A percentile compares a stretch with the other conserved stretches of the same genome.
These are phyloP conservation scores for Leptinotarsa tumamoca DNA, from an alignment of 2,888 invertebrate species.

Conservation along the genomic window DNA sequence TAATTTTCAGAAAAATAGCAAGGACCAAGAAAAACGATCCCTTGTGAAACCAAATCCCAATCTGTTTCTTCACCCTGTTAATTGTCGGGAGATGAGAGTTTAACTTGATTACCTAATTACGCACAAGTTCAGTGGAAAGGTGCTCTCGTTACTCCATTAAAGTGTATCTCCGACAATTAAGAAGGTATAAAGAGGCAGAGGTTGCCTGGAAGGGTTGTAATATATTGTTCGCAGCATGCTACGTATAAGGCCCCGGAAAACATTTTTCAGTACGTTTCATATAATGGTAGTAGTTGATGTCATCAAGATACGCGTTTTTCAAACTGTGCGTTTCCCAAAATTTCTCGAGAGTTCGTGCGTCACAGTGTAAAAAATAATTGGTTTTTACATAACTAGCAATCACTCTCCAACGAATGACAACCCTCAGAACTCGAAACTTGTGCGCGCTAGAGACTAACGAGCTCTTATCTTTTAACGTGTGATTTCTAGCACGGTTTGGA, in stretches of 20 bases:
- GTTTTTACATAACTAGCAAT: too few species aligned
- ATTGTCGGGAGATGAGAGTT: conserved; percentile 22
- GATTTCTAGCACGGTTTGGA: too few species aligned
- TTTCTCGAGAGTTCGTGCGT: too few species aligned
- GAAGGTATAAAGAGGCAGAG: conserved; percentile 23
- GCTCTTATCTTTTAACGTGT: too few species aligned
- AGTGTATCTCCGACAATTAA: conserved; percentile 36
- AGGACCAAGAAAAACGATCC: conserved; percentile 6
- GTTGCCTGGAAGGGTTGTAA: conserved; percentile 20
- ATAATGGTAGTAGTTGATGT: background rate
- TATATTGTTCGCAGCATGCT: conserved; percentile 1
- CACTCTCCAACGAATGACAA: too few species aligned
- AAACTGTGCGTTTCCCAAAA: too few species aligned
- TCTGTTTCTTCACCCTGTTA: conserved; percentile 23
- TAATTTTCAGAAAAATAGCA: background rate
- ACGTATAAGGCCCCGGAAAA: background rate
- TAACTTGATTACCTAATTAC: conserved; percentile 25
- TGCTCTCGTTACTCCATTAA: conserved; percentile 28
- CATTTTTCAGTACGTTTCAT: too few species aligned
- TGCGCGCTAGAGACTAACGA: too few species aligned
- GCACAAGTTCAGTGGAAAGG: conserved; percentile 18
- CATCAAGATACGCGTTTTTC: background rate
- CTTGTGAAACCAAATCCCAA: conserved; percentile 21
- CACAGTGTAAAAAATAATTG: too few species aligned
- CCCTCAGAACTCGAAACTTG: too few species aligned